Percentiles rank a stretch among this genome's conserved stretches.
Conservation (phyloP, 2,797 vertebrate genomes). For the Gadopsis marmoratus region DNA sequence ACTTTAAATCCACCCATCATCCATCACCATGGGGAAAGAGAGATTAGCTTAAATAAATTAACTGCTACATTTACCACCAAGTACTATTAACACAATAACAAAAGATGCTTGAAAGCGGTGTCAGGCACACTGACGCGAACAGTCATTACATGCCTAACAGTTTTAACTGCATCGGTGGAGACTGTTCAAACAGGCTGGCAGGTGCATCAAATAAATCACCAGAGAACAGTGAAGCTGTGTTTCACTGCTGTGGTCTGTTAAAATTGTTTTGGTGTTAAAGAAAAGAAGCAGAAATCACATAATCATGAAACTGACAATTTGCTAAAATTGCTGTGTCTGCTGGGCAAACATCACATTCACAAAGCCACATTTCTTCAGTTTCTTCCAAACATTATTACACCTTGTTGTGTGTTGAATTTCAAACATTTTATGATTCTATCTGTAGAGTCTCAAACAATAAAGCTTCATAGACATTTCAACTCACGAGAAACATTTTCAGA, state of each 20-base stretch:
- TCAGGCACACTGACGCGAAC: neutral
- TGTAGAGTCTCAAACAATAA: neutral
- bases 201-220: constrained; percentile 17
- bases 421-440: neutral
- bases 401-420: neutral
- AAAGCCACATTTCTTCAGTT: neutral
- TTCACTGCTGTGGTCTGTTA: neutral
- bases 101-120: neutral
- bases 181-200: constrained; percentile 28
- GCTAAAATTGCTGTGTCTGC: neutral
- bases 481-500: no score
- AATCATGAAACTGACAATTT: neutral
- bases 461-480: no score
- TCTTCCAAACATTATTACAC: neutral
- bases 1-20: neutral
- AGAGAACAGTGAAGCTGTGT: constrained; percentile 9
- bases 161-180: constrained; percentile 16
- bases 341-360: neutral
- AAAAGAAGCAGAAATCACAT: neutral
- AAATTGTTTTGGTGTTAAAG: neutral
- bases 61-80: neutral
- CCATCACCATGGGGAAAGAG: neutral
- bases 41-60: constrained; percentile 6
- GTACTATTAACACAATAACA: neutral
- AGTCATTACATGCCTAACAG: constrained; percentile 18